Conservation (phyloP, 1,140 invertebrate genomes). For the Camponotus pennsylvanicus region DNA sequence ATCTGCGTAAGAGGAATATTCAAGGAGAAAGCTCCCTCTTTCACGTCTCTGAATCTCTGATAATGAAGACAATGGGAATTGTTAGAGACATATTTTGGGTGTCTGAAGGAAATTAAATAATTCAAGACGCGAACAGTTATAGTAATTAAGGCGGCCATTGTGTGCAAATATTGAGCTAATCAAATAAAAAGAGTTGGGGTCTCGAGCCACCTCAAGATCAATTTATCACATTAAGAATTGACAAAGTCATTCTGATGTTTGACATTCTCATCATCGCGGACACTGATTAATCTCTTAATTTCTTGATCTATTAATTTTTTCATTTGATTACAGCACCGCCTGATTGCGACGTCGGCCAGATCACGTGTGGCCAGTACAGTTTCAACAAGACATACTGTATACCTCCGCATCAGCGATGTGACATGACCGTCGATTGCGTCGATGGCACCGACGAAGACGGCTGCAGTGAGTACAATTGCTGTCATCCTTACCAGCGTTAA, state of each 20-base stretch:
- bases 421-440: slow-evolving; percentile 97
- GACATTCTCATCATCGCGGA: background rate
- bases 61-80: background rate
- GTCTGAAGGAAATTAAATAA: background rate
- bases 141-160: background rate
- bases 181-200: background rate
- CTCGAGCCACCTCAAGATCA: background rate
- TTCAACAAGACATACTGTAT: slow-evolving; percentile 98
- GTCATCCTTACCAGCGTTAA: background rate
- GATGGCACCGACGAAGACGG: slow-evolving; percentile 97
- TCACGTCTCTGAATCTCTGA: background rate
- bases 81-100: background rate
- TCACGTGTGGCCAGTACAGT: slow-evolving; percentile 95
- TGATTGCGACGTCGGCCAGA: slow-evolving; percentile 94
- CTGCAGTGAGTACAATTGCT: slow-evolving; percentile 93
- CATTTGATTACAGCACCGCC: slow-evolving; percentile 91
- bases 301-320: slow-evolving; percentile 19
- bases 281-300: background rate
- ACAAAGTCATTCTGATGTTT: background rate
- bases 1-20: background rate
- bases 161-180: background rate
- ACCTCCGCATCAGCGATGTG: slow-evolving; percentile 95
- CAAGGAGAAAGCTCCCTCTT: background rate
- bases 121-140: background rate
- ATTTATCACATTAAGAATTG: background rate